Conservation (phyloP, 2,797 vertebrate genomes). For the Parotocinclus haroldoi region DNA sequence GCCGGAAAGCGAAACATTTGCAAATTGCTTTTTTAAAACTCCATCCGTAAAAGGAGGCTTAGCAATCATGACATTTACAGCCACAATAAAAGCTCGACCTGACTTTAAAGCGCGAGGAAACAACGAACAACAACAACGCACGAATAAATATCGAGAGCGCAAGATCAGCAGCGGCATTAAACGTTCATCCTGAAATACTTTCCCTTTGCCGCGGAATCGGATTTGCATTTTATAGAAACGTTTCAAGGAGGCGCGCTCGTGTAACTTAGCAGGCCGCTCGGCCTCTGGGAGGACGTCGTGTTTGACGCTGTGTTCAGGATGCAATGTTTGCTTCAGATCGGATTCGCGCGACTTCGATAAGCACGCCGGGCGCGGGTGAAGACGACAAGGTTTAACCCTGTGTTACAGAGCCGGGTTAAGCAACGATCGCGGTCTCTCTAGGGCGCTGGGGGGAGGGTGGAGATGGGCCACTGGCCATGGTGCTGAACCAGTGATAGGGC, state of each 20-base stretch:
- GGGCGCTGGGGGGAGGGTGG: no score
- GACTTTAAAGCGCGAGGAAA: conserved; percentile 46
- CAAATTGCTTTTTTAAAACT: conserved; percentile 68
- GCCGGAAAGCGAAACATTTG: conserved; percentile 64
- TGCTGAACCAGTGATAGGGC: no score
- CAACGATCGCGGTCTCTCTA: no score
- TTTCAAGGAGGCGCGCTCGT: conserved; percentile 42
- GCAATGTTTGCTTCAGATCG: no score
- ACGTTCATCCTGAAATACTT: conserved; percentile 1
- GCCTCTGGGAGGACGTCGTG: conserved; percentile 68
- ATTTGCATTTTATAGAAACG: conserved; percentile 19
- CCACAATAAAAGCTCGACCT: conserved; percentile 42
- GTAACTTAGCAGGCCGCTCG: conserved; percentile 59
- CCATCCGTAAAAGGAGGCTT: conserved; percentile 46
- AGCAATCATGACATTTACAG: conserved; percentile 38
- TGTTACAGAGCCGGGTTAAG: no score
- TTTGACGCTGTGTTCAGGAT: no score
- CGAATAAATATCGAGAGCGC: conserved; percentile 12
- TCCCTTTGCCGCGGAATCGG: conserved; percentile 10
- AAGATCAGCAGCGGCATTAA: conserved; percentile 13
- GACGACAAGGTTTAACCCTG: no score
- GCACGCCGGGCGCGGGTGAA: no score
- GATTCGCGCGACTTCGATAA: no score
- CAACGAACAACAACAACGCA: conserved; percentile 20
- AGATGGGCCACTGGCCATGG: no score